Conservation (phyloP, 1,140 invertebrate species). For the Bathynomus jamesi region DNA sequence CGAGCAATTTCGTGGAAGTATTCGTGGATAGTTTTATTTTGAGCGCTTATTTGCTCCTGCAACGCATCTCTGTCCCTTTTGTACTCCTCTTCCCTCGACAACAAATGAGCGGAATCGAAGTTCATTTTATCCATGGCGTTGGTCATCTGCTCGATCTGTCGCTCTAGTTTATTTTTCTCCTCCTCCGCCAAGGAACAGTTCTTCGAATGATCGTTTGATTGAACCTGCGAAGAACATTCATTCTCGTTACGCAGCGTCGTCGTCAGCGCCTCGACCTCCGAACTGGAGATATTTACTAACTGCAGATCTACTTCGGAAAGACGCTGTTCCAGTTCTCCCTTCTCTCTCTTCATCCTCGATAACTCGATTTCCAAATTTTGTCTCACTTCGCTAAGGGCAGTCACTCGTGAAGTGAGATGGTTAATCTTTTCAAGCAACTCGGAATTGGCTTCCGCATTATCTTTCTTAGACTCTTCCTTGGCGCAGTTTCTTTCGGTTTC, state of each 20-base stretch:
- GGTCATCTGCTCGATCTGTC: background rate
- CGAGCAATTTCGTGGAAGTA: conserved; percentile 7
- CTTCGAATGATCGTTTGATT: background rate
- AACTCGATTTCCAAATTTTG: conserved; percentile 22
- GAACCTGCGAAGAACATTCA: background rate
- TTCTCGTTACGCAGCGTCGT: background rate
- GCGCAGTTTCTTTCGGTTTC: background rate
- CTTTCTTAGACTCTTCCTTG: background rate
- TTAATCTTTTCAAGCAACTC: conserved; percentile 13
- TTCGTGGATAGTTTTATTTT: conserved; percentile 16
- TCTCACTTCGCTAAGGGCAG: conserved; percentile 20
- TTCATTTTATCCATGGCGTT: conserved; percentile 5
- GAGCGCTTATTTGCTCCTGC: conserved; percentile 13
- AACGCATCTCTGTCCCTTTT: conserved; percentile 17
- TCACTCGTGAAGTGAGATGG: conserved; percentile 12
- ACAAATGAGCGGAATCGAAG: conserved; percentile 2
- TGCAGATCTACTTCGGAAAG: conserved; percentile 8
- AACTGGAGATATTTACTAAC: conserved; percentile 16
- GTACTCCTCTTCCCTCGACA: background rate
- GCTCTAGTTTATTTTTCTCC: background rate
- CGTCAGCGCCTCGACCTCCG: conserved; percentile 20
- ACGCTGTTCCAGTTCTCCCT: conserved; percentile 2
- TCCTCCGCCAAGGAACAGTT: background rate
- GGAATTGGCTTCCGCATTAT: background rate
- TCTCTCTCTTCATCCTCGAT: conserved; percentile 8